Percentiles rank a stretch among this genome's conserved stretches.
Evolutionary conservation across 2,113 vertebrate genomes (phyloP).

Genomic region (Suncus etruscus): DNA sequence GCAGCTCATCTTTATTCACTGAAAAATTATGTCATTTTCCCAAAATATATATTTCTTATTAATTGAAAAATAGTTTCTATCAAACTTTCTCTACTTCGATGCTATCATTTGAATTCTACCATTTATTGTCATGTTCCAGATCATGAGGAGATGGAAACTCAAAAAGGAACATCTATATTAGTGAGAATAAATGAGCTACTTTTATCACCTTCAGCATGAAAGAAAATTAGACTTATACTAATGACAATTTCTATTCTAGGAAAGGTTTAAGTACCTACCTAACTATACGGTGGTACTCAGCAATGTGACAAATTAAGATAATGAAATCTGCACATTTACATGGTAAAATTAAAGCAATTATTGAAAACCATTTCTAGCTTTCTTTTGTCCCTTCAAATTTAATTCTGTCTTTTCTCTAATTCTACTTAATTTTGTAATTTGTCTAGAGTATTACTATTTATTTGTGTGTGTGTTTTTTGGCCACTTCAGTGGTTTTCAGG

Average conservation of each 20-base stretch:
- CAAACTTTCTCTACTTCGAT: background rate
- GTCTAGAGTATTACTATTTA: background rate
- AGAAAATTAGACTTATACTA: slow-evolving; percentile 66
- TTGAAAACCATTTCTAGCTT: slow-evolving; percentile 27
- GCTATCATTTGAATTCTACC: background rate
- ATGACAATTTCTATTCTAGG: slow-evolving; percentile 70
- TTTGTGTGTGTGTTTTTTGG: background rate
- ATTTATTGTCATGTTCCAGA: slow-evolving; percentile 39
- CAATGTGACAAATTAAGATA: slow-evolving; percentile 55
- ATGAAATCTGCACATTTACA: background rate
- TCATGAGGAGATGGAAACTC: slow-evolving; percentile 10
- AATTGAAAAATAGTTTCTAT: slow-evolving; percentile 45
- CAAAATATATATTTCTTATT: background rate
- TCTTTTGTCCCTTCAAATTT: slow-evolving; percentile 11
- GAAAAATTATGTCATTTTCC: background rate
- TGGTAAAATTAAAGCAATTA: slow-evolving; percentile 50
- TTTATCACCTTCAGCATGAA: slow-evolving; percentile 66
- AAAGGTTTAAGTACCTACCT: slow-evolving; percentile 57
- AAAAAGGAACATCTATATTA: background rate
- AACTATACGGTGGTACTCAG: slow-evolving; percentile 20
- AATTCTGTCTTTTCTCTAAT: slow-evolving; percentile 29
- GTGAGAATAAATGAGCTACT: slow-evolving; percentile 69
- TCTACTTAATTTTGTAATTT: slow-evolving; percentile 49
- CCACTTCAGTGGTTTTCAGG: too few species aligned
- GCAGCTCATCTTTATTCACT: slow-evolving; percentile 20